Conservation (phyloP, 2,888 invertebrate species). For the Sepiola atlantica region DNA sequence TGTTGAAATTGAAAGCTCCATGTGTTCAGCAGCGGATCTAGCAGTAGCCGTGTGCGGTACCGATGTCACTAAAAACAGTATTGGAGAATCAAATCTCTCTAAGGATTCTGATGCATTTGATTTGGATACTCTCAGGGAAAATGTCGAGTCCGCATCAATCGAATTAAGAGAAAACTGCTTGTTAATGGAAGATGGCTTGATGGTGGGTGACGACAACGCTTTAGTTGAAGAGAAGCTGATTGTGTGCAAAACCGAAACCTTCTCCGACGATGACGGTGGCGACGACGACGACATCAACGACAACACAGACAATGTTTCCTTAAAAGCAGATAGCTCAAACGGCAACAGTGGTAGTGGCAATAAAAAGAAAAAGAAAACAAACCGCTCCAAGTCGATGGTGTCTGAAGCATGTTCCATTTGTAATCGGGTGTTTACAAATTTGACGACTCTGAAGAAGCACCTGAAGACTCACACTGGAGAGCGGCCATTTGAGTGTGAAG, state of each 20-base stretch:
- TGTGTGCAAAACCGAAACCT: conserved; percentile 32
- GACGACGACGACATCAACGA: neutral
- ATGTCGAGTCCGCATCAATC: conserved; percentile 36
- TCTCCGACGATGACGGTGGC: neutral
- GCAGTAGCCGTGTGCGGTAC: conserved; percentile 43
- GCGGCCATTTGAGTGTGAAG: conserved; percentile 44
- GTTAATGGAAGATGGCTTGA: conserved; percentile 34
- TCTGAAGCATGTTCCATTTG: conserved; percentile 43
- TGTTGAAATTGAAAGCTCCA: conserved; percentile 44
- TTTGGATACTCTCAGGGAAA: conserved; percentile 47
- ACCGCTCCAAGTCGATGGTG: conserved; percentile 44
- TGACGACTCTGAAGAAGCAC: conserved; percentile 45
- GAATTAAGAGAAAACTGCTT: neutral
- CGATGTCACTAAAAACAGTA: conserved; percentile 40
- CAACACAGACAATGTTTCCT: conserved; percentile 23
- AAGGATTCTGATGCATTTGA: conserved; percentile 40
- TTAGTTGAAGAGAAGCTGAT: conserved; percentile 36
- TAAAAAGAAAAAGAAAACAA: conserved; percentile 43
- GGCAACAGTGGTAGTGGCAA: neutral
- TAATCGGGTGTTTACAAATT: conserved; percentile 44
- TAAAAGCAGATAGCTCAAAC: conserved; percentile 12
- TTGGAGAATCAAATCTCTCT: conserved; percentile 35
- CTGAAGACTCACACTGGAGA: conserved; percentile 45
- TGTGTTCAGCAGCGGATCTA: conserved; percentile 32
- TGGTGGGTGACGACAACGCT: neutral